Conservation (phyloP, 2,888 invertebrate genomes). For the Pomacea canaliculata region DNA sequence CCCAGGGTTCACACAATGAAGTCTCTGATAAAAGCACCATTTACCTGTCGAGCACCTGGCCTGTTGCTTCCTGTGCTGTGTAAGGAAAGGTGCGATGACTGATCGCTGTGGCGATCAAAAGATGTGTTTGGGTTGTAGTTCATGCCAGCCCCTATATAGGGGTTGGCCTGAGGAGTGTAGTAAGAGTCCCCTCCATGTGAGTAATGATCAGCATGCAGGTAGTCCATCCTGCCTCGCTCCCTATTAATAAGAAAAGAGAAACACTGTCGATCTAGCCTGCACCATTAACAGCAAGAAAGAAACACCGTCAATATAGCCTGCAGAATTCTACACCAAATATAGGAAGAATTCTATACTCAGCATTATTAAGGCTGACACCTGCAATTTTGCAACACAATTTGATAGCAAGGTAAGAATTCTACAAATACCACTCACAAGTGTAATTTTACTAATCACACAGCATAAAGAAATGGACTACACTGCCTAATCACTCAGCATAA, state of each 20-base stretch:
- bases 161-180: constrained; percentile 20
- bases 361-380: no score
- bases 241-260: constrained; percentile 27
- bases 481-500: no score
- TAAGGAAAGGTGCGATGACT: constrained; percentile 51
- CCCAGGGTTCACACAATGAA: neutral
- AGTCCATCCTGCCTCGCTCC: constrained; percentile 54
- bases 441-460: neutral
- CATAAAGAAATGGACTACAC: neutral
- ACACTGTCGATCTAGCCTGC: neutral
- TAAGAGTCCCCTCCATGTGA: constrained; percentile 28
- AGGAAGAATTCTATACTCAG: neutral
- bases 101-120: constrained; percentile 42
- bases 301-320: neutral
- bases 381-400: no score
- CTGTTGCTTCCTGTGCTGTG: constrained; percentile 54
- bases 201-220: constrained; percentile 54
- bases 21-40: no score
- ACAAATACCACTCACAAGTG: no score
- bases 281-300: no score
- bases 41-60: constrained; percentile 24
- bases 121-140: constrained; percentile 29
- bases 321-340: neutral
- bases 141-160: constrained; percentile 27
- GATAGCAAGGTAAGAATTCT: no score